These are phyloP conservation scores for Cataglyphis rosenhaueri DNA, from an alignment of 2,888 invertebrate genomes.

Conservation along the genomic window DNA sequence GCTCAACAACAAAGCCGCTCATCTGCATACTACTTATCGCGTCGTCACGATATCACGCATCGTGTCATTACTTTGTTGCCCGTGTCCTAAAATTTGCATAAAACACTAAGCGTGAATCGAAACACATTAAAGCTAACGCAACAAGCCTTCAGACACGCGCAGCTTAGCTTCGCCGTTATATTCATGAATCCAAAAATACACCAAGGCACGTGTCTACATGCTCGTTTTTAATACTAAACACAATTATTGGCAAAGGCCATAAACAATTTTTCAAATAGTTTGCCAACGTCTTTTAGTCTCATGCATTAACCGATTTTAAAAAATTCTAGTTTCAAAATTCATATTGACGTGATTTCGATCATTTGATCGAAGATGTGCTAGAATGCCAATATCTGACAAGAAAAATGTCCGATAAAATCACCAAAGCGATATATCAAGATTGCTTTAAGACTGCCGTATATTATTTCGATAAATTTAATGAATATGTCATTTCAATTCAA, in stretches of 20 bases:
- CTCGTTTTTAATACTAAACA: conserved; percentile 52
- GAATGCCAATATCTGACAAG: not conserved
- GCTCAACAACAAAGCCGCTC: not conserved
- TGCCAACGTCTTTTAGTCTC: not conserved
- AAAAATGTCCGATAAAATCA: not conserved
- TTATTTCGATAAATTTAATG: not conserved
- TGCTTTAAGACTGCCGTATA: not conserved
- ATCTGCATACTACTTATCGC: conserved; percentile 43
- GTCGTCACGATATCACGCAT: conserved; percentile 33
- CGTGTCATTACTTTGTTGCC: conserved; percentile 10
- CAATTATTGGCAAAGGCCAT: not conserved
- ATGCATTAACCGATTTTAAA: not conserved
- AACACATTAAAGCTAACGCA: conserved; percentile 22
- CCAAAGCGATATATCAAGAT: not conserved
- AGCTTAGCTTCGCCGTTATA: not conserved
- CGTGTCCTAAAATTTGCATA: conserved; percentile 20
- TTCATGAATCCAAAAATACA: conserved; percentile 48
- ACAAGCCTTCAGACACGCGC: conserved; percentile 30
- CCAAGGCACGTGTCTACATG: conserved; percentile 70
- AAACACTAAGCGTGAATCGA: conserved; percentile 27
- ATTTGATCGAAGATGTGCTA: not conserved
- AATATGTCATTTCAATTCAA: not conserved
- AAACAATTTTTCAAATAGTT: not conserved
- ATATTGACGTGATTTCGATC: not conserved
- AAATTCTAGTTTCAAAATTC: not conserved